A percentile compares a stretch with the other conserved stretches of the same genome.
These are phyloP conservation scores for Heliopora coerulea DNA, from an alignment of 92 coral and sea anemone genomes.

Conservation along the genomic window DNA sequence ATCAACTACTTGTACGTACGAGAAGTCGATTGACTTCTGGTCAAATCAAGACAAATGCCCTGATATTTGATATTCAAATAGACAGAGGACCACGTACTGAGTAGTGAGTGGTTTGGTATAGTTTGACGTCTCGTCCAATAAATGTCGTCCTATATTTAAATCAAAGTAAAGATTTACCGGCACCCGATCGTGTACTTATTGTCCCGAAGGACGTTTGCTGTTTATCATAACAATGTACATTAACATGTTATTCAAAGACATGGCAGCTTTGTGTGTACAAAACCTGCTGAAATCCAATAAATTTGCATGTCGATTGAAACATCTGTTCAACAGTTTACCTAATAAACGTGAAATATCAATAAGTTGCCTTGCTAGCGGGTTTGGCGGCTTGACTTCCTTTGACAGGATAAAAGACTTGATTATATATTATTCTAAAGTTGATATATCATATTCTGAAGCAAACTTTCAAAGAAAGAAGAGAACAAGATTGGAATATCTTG, in stretches of 20 bases:
- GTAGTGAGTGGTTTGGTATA: neutral
- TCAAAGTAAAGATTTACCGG: neutral
- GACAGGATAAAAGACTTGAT: too few relatives aligned
- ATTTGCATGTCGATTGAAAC: neutral
- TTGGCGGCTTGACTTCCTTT: too few relatives aligned
- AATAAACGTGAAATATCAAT: neutral
- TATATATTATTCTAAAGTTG: too few relatives aligned
- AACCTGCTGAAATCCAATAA: neutral
- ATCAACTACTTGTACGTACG: neutral
- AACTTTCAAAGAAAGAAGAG: too few relatives aligned
- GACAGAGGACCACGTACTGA: neutral
- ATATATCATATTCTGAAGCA: too few relatives aligned
- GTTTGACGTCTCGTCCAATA: neutral
- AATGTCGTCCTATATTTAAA: neutral
- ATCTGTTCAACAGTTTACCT: neutral
- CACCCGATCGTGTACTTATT: too few relatives aligned
- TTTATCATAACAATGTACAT: constrained; percentile 20
- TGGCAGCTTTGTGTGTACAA: neutral
- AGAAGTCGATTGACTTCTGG: too few relatives aligned
- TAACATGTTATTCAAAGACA: neutral
- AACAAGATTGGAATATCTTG: too few relatives aligned
- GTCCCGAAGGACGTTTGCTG: neutral
- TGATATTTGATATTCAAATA: too few relatives aligned
- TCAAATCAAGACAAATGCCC: too few relatives aligned
- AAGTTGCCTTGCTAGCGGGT: too few relatives aligned